A percentile compares a stretch with the other conserved stretches of the same genome.
Conservation (phyloP, 2,113 vertebrate genomes). For the Rhinichthys klamathensis region DNA sequence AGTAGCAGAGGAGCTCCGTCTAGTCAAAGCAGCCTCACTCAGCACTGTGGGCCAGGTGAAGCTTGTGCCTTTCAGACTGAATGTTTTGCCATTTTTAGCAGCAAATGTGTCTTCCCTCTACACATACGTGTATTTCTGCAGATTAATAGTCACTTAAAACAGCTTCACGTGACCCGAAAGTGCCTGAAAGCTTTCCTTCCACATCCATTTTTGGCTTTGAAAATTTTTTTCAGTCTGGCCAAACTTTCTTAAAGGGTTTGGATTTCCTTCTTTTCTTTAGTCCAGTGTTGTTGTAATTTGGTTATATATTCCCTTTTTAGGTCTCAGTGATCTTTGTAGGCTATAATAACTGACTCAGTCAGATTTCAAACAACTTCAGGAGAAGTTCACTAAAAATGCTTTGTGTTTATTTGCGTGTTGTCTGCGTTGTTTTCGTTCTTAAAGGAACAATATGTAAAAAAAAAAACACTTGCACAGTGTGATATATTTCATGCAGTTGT, state of each 20-base stretch:
- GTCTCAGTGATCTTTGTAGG: background rate
- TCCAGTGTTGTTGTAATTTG: constrained; percentile 13
- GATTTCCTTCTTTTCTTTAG: background rate
- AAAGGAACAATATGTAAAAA: background rate
- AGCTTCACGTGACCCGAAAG: constrained; percentile 57
- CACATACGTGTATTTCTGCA: constrained; percentile 6
- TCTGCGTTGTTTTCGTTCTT: background rate
- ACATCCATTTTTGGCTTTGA: constrained; percentile 44
- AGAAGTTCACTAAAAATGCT: background rate
- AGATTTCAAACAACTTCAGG: background rate
- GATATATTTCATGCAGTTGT: too few species aligned
- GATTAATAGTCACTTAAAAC: background rate
- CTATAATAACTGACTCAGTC: background rate
- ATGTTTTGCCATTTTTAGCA: background rate
- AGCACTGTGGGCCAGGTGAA: constrained; percentile 54
- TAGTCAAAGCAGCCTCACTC: constrained; percentile 53
- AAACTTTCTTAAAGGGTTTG: background rate
- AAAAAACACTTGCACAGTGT: too few species aligned
- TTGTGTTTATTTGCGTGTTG: background rate
- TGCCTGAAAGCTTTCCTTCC: constrained; percentile 51
- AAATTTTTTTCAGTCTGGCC: background rate
- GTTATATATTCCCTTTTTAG: background rate
- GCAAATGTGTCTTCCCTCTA: background rate
- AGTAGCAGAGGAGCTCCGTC: constrained; percentile 52
- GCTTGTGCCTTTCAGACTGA: constrained; percentile 14